Percentiles rank a stretch among this genome's conserved stretches.
Evolutionary conservation across 2,113 vertebrate genomes (phyloP).

Genomic region (Echinops telfairi): DNA sequence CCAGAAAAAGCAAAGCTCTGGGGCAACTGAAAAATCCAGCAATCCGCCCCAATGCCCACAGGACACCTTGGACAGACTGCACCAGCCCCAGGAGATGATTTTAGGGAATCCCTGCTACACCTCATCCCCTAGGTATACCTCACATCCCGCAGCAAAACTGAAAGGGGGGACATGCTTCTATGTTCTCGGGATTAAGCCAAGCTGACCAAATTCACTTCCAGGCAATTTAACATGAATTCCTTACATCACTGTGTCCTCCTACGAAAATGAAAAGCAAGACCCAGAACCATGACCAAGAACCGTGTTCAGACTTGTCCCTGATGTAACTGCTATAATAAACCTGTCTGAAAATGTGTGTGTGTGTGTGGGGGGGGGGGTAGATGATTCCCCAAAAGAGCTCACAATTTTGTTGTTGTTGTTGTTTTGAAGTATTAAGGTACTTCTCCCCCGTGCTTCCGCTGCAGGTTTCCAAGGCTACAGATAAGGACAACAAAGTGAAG

Average conservation of each 20-base stretch:
- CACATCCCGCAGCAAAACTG: background rate
- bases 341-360: too few species aligned
- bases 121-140: background rate
- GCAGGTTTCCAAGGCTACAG: conserved; percentile 79
- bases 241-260: conserved; percentile 16
- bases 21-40: too few species aligned
- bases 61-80: background rate
- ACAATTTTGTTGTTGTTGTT: too few species aligned
- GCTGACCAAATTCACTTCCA: conserved; percentile 12
- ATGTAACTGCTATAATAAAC: conserved; percentile 13
- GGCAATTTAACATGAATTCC: background rate
- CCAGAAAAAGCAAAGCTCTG: background rate
- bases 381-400: too few species aligned
- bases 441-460: conserved; percentile 77
- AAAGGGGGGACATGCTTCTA: conserved; percentile 72
- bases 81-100: background rate
- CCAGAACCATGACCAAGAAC: conserved; percentile 77
- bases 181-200: background rate
- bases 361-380: too few species aligned
- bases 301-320: conserved; percentile 84
- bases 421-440: conserved; percentile 51
- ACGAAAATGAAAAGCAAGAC: conserved; percentile 51
- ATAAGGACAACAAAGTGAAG: conserved; percentile 70
- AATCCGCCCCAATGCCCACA: background rate
- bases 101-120: background rate